Conservation (phyloP, 1,140 invertebrate species). For the Cydia amplana region DNA sequence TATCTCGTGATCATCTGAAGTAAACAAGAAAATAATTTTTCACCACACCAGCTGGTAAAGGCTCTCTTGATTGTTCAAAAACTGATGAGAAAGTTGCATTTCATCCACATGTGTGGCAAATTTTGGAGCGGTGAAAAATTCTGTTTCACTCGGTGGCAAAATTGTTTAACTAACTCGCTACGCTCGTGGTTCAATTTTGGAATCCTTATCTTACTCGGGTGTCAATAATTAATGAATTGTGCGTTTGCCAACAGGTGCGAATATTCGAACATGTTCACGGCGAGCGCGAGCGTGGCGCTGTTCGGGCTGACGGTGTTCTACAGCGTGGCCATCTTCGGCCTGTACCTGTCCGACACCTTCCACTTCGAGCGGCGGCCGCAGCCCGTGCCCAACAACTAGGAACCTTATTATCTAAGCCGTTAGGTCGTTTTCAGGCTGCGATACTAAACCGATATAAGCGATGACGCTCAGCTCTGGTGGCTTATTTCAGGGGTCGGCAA, state of each 20-base stretch:
- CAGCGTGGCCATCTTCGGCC: constrained; percentile 71
- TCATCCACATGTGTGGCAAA: no score
- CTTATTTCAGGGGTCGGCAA: no score
- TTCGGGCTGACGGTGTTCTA: constrained; percentile 75
- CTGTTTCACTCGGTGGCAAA: no score
- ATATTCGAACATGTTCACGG: constrained; percentile 75
- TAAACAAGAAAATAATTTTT: no score
- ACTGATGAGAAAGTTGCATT: no score
- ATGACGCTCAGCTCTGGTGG: neutral
- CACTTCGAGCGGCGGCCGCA: constrained; percentile 63
- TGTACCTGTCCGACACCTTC: constrained; percentile 73
- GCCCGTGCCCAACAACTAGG: constrained; percentile 50
- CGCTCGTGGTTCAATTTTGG: no score
- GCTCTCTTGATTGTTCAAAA: no score
- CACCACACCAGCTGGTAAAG: no score
- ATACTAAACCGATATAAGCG: neutral
- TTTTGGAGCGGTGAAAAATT: no score
- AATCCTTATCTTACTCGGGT: no score
- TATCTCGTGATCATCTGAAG: no score
- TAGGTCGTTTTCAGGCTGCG: neutral
- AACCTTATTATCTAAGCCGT: neutral
- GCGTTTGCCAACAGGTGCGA: constrained; percentile 59
- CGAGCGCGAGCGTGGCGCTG: constrained; percentile 69
- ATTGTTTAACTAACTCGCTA: no score
- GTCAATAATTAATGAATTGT: neutral